Percentiles rank a stretch among this genome's conserved stretches.
phyloP scores from a whole-genome alignment of 2,888 invertebrate species.

The Peribatodes rhomboidaria region DNA sequence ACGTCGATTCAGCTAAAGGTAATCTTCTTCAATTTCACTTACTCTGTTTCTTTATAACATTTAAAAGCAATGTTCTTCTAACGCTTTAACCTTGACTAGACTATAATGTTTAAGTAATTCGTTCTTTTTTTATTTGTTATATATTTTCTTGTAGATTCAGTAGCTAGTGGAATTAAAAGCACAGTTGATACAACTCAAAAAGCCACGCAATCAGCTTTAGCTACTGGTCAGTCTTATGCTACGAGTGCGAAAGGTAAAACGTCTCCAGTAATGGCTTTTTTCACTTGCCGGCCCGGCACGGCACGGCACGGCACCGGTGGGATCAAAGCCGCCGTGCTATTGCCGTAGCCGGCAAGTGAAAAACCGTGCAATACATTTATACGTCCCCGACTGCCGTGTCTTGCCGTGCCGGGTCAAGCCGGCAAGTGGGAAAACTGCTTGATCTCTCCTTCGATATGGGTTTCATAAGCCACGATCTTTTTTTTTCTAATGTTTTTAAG shows the following conservation, averaged over 20 bases:
- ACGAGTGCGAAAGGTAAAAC: conserved; percentile 59
- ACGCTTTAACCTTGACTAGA: background rate
- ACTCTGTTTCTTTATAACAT: conserved; percentile 19
- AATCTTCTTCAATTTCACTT: conserved; percentile 43
- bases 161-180: conserved; percentile 55
- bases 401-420: too few species aligned
- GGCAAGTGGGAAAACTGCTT: too few species aligned
- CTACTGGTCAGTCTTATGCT: conserved; percentile 59
- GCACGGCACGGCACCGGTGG: too few species aligned
- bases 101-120: background rate
- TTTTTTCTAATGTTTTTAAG: background rate
- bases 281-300: too few species aligned
- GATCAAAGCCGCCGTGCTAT: too few species aligned
- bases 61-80: background rate
- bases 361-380: too few species aligned
- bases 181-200: conserved; percentile 62
- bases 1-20: conserved; percentile 66
- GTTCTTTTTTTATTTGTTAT: background rate
- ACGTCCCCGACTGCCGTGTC: too few species aligned
- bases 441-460: background rate
- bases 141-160: conserved; percentile 36
- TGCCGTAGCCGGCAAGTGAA: too few species aligned
- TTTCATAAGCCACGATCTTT: background rate
- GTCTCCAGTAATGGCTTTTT: too few species aligned
- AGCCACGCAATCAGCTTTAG: conserved; percentile 58